These are phyloP conservation scores for Philopedon plagiatum DNA, from an alignment of 2,888 invertebrate species.

Conservation along the genomic window DNA sequence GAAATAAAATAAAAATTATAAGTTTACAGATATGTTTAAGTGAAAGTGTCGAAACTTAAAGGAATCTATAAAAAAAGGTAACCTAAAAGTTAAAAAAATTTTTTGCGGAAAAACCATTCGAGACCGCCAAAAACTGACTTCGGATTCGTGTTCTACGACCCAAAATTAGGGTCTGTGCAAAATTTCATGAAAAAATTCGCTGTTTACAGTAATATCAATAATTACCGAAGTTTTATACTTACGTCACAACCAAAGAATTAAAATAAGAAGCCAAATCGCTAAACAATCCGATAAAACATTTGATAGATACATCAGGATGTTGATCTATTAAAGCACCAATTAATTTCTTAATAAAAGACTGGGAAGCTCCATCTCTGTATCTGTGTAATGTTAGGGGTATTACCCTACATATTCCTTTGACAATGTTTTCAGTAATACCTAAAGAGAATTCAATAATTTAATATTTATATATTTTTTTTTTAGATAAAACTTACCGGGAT, in stretches of 20 bases:
- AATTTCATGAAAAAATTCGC: too few relatives aligned
- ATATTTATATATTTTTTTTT: conserved; percentile 22
- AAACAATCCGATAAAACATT: conserved; percentile 77
- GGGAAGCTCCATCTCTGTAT: conserved; percentile 85
- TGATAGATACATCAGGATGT: conserved; percentile 80
- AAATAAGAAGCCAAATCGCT: conserved; percentile 76
- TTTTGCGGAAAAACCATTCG: too few relatives aligned
- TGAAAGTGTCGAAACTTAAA: too few relatives aligned
- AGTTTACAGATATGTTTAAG: too few relatives aligned
- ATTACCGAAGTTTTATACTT: conserved; percentile 65
- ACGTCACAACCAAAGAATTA: conserved; percentile 78
- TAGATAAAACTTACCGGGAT: conserved; percentile 77
- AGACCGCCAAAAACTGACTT: too few relatives aligned
- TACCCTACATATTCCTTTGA: conserved; percentile 74
- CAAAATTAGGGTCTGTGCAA: too few relatives aligned
- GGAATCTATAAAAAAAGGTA: too few relatives aligned
- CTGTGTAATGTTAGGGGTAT: conserved; percentile 83
- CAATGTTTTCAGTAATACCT: conserved; percentile 54
- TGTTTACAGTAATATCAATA: background rate
- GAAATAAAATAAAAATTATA: too few relatives aligned
- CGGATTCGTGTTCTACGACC: too few relatives aligned
- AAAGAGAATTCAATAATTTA: conserved; percentile 26
- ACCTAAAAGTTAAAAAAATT: too few relatives aligned
- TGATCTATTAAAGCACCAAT: conserved; percentile 76
- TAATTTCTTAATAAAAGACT: conserved; percentile 80